Evolutionary conservation across 2,113 vertebrate genomes (phyloP).

Genomic region (Marcusenius ussheri): DNA sequence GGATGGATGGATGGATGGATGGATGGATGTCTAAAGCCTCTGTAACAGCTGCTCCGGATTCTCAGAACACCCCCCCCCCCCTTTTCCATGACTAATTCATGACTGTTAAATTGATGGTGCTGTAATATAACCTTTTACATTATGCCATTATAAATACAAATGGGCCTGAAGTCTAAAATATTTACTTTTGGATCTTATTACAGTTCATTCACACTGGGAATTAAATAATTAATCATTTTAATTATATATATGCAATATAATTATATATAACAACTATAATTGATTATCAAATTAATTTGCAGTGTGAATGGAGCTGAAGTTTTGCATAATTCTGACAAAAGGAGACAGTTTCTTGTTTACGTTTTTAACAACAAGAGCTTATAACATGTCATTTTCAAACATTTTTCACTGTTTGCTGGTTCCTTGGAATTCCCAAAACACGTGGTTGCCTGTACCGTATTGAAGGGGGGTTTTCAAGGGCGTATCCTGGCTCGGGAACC

Average conservation of each 20-base stretch:
- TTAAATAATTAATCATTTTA: background rate
- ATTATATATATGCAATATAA: background rate
- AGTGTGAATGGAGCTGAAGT: background rate
- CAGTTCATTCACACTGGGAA: background rate
- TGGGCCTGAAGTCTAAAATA: background rate
- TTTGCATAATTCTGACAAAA: background rate
- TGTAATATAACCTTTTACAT: constrained; percentile 9
- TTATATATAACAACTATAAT: background rate
- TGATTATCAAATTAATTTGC: background rate
- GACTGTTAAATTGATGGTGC: background rate
- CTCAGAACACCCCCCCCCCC: background rate
- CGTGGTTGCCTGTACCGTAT: background rate
- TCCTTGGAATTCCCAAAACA: background rate
- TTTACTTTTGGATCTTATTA: constrained; percentile 1
- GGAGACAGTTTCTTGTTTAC: background rate
- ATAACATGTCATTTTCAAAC: background rate
- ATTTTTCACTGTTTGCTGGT: background rate
- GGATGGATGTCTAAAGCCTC: background rate
- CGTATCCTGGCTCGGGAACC: background rate
- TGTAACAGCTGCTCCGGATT: background rate
- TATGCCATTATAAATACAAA: background rate
- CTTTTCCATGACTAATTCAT: background rate
- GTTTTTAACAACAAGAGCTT: background rate
- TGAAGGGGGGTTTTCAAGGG: background rate
- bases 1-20: background rate